Evolutionary conservation across 2,888 invertebrate species (phyloP), one percentile per base, ranked within the genome.

Genomic region (Napeogenes sylphis): DNA sequence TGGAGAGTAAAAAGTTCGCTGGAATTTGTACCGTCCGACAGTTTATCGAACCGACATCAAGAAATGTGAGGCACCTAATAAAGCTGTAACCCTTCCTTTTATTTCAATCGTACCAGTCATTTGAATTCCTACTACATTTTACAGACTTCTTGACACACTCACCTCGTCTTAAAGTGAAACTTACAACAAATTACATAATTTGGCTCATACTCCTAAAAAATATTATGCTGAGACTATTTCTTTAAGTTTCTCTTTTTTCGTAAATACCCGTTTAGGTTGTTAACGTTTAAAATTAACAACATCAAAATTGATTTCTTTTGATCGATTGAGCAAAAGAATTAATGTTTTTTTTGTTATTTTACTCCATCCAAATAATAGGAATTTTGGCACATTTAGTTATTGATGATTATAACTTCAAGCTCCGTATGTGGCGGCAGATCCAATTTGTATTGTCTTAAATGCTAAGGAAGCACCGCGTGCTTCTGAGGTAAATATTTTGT

Each of bases 401-500:
- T 71, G 74, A 71, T 74, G 76, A 74, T 73, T 75, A 73, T 76
- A 75, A 77, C 75, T 70, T 73, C 68, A 66, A 71, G 71, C 72
- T 72, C 62, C 71, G 65, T 59, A 35, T 35, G 70, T 64, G 66
- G 71, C 63, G 72, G 71, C 73, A 78, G 77, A 81, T 73, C 77
- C 75, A 81, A 79, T 78, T 76, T 71, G 72, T 76, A 75, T 74
- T 75, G 73, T 77, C 75, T 79, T 79, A 78, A 76, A 82, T 76
- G 80, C 83, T 87, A 84, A 80, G 83, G 88, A 88, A 86, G 83
- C 85, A 75, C 68, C 51, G 54, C 70, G 69, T 71, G 83, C 87
- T 80, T 87, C 89, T 87, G 90, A 90, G 90, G 89, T 90, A 89
- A 80, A 75, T 73, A 73, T 74, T 68, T 68, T 70, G 66, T 68